Evolutionary conservation across 2,797 vertebrate genomes (phyloP).

Genomic region (Mycteria americana): DNA sequence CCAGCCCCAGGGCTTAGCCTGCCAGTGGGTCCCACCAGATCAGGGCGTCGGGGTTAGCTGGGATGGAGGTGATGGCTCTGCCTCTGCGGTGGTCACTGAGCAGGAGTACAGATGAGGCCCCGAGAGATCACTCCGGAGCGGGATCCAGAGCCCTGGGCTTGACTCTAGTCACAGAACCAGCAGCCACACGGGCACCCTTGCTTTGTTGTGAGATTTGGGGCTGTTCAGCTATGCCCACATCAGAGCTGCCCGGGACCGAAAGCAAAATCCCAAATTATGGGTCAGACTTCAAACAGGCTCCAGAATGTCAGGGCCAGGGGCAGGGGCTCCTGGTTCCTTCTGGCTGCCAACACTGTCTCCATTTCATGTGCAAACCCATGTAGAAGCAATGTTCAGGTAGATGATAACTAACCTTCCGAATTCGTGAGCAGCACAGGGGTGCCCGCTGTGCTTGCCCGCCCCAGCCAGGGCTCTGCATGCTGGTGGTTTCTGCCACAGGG

Average conservation of each 20-base stretch:
- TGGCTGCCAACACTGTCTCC: background rate
- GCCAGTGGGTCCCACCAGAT: background rate
- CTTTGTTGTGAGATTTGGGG: background rate
- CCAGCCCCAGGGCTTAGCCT: background rate
- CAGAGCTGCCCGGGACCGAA: background rate
- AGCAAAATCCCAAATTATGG: background rate
- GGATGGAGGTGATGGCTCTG: background rate
- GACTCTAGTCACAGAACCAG: background rate
- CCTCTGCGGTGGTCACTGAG: background rate
- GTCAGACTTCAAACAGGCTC: background rate
- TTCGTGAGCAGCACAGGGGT: rapidly evolving
- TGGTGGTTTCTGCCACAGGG: background rate
- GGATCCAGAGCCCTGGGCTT: background rate
- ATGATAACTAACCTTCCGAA: background rate
- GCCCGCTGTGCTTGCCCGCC: rapidly evolving
- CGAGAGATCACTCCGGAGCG: background rate
- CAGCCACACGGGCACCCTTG: background rate
- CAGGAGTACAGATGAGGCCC: background rate
- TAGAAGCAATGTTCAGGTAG: background rate
- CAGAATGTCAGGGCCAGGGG: rapidly evolving
- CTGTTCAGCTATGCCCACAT: background rate
- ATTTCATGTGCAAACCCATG: background rate
- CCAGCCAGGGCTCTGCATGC: background rate
- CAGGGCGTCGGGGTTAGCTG: rapidly evolving
- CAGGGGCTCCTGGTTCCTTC: background rate